Evolutionary conservation across 2,797 vertebrate species (phyloP), one percentile per base, ranked within the genome.

Genomic region (Molothrus ater): DNA sequence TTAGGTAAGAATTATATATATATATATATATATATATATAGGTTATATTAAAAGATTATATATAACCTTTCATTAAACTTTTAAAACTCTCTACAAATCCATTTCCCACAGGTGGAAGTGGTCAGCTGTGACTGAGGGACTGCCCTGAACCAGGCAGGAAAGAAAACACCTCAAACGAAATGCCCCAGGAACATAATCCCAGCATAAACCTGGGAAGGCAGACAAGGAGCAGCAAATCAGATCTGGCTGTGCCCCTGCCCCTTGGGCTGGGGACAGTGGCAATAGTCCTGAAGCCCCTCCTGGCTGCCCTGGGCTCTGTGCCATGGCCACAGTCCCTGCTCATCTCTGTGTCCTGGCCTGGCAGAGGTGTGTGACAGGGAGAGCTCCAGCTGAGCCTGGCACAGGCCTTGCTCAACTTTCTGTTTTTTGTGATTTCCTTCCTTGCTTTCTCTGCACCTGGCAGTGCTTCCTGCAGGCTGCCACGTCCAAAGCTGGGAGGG

Each of bases 381-480:
- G 42, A 63, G 76, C 14, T 51, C 61, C 32, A 34, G 38, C 32
- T 29, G 28, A 85, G 60, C 90, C 79, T n/a, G 66, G 24, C 57
- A 32, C 68, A 66, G 86, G 50, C 18, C 53, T 92, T 31, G 56
- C 29, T 17, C 53, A 31, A 21, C n/a, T 79, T 91, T 83, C n/a
- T n/a, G n/a, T n/a, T 60, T 60, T 61, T 15, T 26, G 83, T 31
- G 29, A 45, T 87, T 95, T 95, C 92, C 78, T 95, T 93, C 94
- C 90, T 51, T 28, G 75, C 75, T 89, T 86, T 83, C 75, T 81
- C n/a, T 42, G 64, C 71, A 92, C 79, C 76, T 78, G 88, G 66
- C 73, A 47, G 50, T 6, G 48, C 45, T 95, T 79, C 86, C 86
- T 69, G 60, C 86, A 47, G 87, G 45, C 86, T 88, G 70, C 47